A percentile compares a stretch with the other conserved stretches of the same genome.
Conservation (phyloP, 2,888 invertebrate genomes). For the Chalcis sispes region DNA sequence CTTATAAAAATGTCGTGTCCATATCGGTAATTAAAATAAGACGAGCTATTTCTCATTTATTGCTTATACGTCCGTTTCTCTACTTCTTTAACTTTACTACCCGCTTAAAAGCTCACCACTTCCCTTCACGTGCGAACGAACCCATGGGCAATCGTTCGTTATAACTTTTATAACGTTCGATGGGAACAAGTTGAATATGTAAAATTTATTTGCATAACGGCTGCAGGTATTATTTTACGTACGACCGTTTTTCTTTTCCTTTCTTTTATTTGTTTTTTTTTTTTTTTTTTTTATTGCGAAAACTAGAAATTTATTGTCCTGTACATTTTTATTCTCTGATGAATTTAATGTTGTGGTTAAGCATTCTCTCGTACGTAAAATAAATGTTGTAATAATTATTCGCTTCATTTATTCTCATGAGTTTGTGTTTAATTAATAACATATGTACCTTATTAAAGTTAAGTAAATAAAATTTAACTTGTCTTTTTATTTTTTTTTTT, state of each 20-base stretch:
- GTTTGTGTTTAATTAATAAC: too few relatives aligned
- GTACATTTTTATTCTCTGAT: not conserved
- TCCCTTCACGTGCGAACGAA: conserved; percentile 45
- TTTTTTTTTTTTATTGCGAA: too few relatives aligned
- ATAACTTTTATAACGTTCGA: conserved; percentile 20
- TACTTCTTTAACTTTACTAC: not conserved
- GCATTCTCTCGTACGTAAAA: not conserved
- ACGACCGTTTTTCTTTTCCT: too few relatives aligned
- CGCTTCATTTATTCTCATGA: too few relatives aligned
- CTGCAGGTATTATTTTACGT: not conserved
- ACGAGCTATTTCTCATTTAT: conserved; percentile 30
- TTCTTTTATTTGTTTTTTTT: too few relatives aligned
- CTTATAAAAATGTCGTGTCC: not conserved
- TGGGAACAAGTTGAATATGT: conserved; percentile 14
- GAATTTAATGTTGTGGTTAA: not conserved
- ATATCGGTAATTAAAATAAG: conserved; percentile 34
- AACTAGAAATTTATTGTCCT: conserved; percentile 18
- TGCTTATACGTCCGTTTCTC: not conserved
- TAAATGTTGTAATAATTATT: too few relatives aligned
- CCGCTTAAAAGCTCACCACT: conserved; percentile 35
- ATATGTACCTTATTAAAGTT: too few relatives aligned
- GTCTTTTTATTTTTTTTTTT: too few relatives aligned
- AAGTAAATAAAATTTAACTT: too few relatives aligned
- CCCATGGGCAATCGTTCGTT: not conserved
- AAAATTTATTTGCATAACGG: conserved; percentile 49